These are phyloP conservation scores for Macropus fuliginosus DNA, from an alignment of 2,797 vertebrate genomes.

Conservation along the genomic window DNA sequence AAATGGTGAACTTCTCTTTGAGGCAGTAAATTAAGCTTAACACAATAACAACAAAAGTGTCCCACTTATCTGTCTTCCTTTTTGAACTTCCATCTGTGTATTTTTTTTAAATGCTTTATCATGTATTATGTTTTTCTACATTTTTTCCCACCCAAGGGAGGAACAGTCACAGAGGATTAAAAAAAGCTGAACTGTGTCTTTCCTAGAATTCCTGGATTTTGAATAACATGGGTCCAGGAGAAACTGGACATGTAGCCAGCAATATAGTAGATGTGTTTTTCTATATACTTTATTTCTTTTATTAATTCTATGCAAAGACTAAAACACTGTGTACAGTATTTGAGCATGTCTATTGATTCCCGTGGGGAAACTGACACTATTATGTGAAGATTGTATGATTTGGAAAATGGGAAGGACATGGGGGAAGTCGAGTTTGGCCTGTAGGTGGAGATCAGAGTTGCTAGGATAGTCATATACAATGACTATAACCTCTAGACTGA, in stretches of 20 bases:
- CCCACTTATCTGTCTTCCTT: not conserved
- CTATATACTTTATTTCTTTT: not conserved
- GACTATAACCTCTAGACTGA: not conserved
- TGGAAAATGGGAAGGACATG: not conserved
- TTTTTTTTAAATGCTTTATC: not conserved
- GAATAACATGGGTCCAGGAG: not conserved
- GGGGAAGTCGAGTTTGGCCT: not conserved
- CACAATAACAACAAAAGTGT: not conserved
- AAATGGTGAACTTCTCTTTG: not conserved
- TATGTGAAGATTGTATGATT: not conserved
- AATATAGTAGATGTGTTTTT: not conserved
- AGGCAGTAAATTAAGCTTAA: not conserved
- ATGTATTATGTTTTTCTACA: not conserved
- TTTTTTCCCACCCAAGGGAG: not conserved
- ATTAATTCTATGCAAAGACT: not conserved
- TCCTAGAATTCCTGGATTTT: not conserved
- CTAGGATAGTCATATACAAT: not conserved
- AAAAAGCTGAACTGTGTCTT: not conserved
- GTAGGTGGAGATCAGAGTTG: not conserved
- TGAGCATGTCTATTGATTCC: not conserved
- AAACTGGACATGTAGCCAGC: not conserved
- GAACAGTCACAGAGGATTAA: not conserved
- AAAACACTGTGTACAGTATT: not conserved
- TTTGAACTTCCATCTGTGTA: not conserved
- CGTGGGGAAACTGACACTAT: not conserved